Evolutionary conservation across 2,888 invertebrate species (phyloP), one percentile per base, ranked within the genome.

Genomic region (Apodemia mormo): DNA sequence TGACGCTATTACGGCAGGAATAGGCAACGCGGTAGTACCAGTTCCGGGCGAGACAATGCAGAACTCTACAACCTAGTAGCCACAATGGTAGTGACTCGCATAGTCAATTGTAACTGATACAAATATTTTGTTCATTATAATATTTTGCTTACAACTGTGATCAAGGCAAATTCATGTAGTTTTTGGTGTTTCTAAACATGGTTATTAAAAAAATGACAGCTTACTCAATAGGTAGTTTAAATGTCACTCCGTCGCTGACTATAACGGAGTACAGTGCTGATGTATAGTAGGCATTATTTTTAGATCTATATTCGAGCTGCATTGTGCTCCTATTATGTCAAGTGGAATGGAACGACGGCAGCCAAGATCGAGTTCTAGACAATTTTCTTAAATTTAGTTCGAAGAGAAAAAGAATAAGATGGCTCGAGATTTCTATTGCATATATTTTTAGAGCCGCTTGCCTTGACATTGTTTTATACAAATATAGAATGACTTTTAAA

Each of bases 261-360:
- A 30, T 70, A 22, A 74, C 71, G 45, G 10, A 45, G 40, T 45
- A 45, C 45, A 45, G 70, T 71, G 72, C 71, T 75, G 66, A 68
- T 68, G 54, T 73, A 69, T 69, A 72, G 74, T 65, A 67, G 71
- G 68, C 71, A 74, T 74, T 75, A 73, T 75, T 75, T 75, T 75
- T 74, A 76, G 72, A 75, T 71, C 73, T 71, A 72, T 73, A 67
- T 70, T 69, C 68, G 65, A 81, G 75, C 76, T 74, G 74, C 71
- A 74, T 75, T 76, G 74, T 73, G 73, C 68, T 74, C 71, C 73
- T 70, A 76, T 74, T 75, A 73, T 73, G 74, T 73, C 75, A 72
- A 76, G 75, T 71, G 75, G 74, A 71, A 72, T 69, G 68, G 71
- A 71, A 72, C 73, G 74, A 72, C 66, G 74, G 73, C 74, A 70